Base-by-base conservation (phyloP, 2,113 vertebrate species). In the Balaenoptera acutorostrata region DNA sequence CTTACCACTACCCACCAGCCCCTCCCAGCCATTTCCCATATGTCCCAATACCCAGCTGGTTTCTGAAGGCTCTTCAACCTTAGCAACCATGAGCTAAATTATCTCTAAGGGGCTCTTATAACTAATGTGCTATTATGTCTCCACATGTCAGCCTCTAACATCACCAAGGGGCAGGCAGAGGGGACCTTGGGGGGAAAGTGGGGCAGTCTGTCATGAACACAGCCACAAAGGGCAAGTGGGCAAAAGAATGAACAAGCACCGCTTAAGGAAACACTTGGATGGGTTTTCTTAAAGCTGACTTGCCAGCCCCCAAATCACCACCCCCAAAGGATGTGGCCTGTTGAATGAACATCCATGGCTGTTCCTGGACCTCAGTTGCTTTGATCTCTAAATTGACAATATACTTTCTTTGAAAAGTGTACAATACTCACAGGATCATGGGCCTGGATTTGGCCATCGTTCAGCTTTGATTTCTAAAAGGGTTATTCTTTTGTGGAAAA, bases 391-490 rank as follows among this genome's bases (percentile, higher is more conserved):
- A 89, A 75, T 69, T 93, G 90, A 82, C 64, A 44, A 74, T 95
- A 85, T 66, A 82, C 11, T 72, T 94, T 77, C 85, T 92, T 97
- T 89, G 78, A 72, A 93, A 96, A 91, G 75, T 93, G 0, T 59
- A 61, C 20, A 91, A 84, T 6, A 25, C 29, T 81, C 69, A 84
- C 7, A 75, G 72, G 68, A 68, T 82, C 59, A 72, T 55, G 61
- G 44, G 31, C 18, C 2, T 14, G 64, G 52, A 33, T 36, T 77
- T 83, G 61, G 57, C 61, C 72, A 81, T 83, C 49, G 3, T 83
- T 96, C 71, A 94, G 25, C 41, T 96, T 95, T 90, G 84, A 95
- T 74, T 97, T 97, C 95, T 93, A 21, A 88, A 97, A 61, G 33
- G 63, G 25, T 89, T 92, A 63, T 44, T 92, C 80, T 96, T 97